Evolutionary conservation across 2,888 invertebrate genomes (phyloP), one percentile per base, ranked within the genome.

Genomic region (Protophormia terraenovae): DNA sequence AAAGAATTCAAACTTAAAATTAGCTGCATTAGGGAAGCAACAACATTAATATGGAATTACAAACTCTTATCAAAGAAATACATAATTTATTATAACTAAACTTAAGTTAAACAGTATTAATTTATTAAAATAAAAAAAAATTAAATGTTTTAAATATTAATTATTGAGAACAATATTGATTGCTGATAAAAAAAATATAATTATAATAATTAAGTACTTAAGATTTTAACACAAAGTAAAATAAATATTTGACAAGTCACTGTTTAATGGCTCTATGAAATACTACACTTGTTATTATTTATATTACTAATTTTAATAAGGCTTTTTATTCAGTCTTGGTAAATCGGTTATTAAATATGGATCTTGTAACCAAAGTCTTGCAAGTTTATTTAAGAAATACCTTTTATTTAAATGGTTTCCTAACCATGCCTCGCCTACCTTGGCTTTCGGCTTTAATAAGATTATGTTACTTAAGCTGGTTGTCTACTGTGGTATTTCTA

Each of bases 391-490:
- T 80, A 12, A 24, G 12, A 24, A 32, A 47, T 35, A 47, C 32
- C 5, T 84, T 86, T 47, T 83, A 76, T 16, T 1, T 83, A n/a
- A 50, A 45, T 27, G 84, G 84, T 12, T 41, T 87, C 10, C 7
- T 35, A 8, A 69, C 78, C 5, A 29, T 83, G 53, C 41, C 80
- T 2, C 58, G 71, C 16, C 45, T 64, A 5, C 69, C 69, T 3
- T 35, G 66, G 53, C 35, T 87, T 16, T 66, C 78, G 27, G 12
- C 27, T 29, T 12, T 82, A 8, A 45, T 78, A 14, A 76, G 85
- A 24, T 24, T 86, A 0, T 6, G 22, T 6, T 81, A 87, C 50
- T 38, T 88, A 0, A 1, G 24, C 14, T 76, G 81, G 32, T 66
- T 87, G 0, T 19, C 27, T 7, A 32, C 22, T 4, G 60, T 75